A percentile compares a stretch with the other conserved stretches of the same genome.
phyloP scores from a whole-genome alignment of 2,888 invertebrate genomes.

The Barypeithes pellucidus region DNA sequence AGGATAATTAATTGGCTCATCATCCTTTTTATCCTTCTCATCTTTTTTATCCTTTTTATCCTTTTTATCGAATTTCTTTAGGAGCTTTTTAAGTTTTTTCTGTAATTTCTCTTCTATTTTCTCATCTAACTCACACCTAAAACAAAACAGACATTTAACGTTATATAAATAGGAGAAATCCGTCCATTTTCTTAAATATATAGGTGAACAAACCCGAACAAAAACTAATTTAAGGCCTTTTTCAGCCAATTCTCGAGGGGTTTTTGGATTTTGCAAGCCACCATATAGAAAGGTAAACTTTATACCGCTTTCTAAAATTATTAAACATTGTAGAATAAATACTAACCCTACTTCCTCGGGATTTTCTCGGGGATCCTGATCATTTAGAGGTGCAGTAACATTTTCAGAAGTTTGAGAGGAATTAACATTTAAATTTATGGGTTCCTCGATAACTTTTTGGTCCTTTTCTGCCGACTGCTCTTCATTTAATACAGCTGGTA shows the following conservation, averaged over 20 bases:
- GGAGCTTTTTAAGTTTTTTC: slow-evolving; percentile 13
- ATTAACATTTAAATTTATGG: neutral
- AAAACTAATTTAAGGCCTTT: no score
- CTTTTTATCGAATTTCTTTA: neutral
- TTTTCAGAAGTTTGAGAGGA: neutral
- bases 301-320: no score
- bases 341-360: slow-evolving; percentile 18
- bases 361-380: neutral
- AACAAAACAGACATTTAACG: neutral
- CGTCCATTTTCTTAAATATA: no score
- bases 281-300: no score
- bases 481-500: neutral
- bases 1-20: neutral
- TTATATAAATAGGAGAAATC: neutral
- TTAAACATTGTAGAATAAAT: neutral
- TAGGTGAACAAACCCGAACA: no score
- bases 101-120: neutral
- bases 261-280: no score
- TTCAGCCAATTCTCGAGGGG: no score
- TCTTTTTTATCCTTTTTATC: neutral
- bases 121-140: neutral
- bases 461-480: neutral
- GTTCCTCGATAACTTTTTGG: neutral
- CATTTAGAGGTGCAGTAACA: neutral
- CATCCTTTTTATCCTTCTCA: neutral